Percentiles rank a stretch among this genome's conserved stretches.
Conservation (phyloP, 2,888 invertebrate genomes). For the Leptinotarsa juncta region DNA sequence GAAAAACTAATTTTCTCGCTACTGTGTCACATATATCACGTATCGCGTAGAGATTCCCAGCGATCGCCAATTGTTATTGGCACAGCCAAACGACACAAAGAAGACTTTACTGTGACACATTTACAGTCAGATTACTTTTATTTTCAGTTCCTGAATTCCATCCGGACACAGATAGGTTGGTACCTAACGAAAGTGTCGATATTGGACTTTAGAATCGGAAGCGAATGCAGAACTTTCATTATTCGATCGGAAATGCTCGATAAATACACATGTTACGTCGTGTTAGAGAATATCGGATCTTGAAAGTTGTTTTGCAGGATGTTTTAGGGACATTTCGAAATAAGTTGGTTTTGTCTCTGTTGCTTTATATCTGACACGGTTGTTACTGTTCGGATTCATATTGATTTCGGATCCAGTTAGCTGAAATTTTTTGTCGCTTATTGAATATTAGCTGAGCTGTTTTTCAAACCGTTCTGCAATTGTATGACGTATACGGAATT, state of each 20-base stretch:
- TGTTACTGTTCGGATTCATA: too few relatives aligned
- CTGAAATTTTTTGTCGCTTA: too few relatives aligned
- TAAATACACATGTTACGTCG: conserved; percentile 13
- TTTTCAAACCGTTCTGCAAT: too few relatives aligned
- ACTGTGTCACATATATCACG: conserved; percentile 67
- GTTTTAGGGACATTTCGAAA: neutral
- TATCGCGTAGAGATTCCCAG: conserved; percentile 56
- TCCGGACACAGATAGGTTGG: conserved; percentile 32
- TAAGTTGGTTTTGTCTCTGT: too few relatives aligned
- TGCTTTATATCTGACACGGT: too few relatives aligned
- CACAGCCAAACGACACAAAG: conserved; percentile 64
- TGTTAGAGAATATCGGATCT: neutral
- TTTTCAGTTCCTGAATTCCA: conserved; percentile 56
- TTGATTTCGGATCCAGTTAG: too few relatives aligned
- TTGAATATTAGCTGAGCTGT: too few relatives aligned
- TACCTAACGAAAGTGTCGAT: conserved; percentile 27
- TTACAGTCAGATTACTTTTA: conserved; percentile 67
- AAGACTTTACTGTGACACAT: conserved; percentile 68
- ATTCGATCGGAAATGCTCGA: neutral
- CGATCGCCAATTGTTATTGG: conserved; percentile 63
- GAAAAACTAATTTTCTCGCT: conserved; percentile 65
- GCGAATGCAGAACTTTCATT: conserved; percentile 17
- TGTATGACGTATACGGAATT: too few relatives aligned
- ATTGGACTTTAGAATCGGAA: conserved; percentile 25
- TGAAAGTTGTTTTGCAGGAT: neutral